Conservation (phyloP, 2,113 vertebrate species). For the Alethe diademata region DNA sequence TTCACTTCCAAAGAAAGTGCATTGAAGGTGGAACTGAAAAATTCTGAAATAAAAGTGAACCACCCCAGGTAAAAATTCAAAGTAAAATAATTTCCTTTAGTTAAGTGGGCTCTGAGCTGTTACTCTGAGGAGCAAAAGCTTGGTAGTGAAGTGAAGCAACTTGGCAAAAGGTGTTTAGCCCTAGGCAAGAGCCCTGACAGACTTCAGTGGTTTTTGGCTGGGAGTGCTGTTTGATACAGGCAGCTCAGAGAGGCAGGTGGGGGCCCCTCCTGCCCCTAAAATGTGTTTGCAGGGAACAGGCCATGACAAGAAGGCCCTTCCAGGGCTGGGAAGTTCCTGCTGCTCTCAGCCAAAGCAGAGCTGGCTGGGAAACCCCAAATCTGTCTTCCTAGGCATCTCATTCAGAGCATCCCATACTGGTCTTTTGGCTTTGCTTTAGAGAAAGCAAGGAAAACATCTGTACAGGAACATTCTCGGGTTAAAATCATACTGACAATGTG, state of each 20-base stretch:
- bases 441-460: slow-evolving; percentile 1
- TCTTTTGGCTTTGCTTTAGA: slow-evolving; percentile 39
- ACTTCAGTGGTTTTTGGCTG: neutral
- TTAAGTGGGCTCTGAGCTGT: neutral
- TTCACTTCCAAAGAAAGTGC: neutral
- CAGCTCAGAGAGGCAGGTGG: neutral
- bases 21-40: neutral
- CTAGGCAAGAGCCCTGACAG: neutral
- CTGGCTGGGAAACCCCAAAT: slow-evolving; percentile 49
- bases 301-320: neutral
- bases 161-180: slow-evolving; percentile 34
- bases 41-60: neutral
- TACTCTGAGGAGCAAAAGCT: neutral
- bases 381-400: neutral
- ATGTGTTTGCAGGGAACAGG: neutral
- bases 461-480: neutral
- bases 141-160: neutral
- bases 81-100: neutral
- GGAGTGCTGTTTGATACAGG: neutral
- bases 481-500: neutral
- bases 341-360: neutral
- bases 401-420: neutral
- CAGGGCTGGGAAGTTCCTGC: slow-evolving; percentile 24
- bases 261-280: neutral
- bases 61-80: neutral